These are phyloP conservation scores for Epirrhoe tristata DNA, from an alignment of 2,888 invertebrate genomes.

Conservation along the genomic window DNA sequence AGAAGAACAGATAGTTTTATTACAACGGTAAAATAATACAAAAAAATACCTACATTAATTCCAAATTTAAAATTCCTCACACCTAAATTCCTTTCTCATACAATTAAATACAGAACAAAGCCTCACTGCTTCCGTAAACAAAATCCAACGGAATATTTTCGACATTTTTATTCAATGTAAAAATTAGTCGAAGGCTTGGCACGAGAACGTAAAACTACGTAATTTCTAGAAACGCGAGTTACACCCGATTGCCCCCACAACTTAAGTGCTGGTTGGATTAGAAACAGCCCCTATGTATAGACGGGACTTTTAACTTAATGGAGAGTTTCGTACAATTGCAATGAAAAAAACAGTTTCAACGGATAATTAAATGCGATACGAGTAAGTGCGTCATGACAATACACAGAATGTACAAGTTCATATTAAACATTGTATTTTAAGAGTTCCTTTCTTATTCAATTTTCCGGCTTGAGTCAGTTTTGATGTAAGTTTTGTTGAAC, in stretches of 20 bases:
- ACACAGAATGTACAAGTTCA: no score
- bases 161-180: conserved; percentile 36
- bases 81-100: conserved; percentile 28
- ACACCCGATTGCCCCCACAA: conserved; percentile 79
- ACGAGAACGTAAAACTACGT: conserved; percentile 68
- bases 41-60: conserved; percentile 2
- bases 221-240: conserved; percentile 74
- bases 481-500: no score
- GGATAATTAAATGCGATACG: no score
- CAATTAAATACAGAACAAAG: conserved; percentile 30
- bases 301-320: conserved; percentile 33
- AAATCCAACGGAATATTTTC: conserved; percentile 26
- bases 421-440: no score
- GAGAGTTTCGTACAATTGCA: not conserved
- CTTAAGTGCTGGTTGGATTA: conserved; percentile 82
- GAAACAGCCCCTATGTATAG: conserved; percentile 70
- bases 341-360: conserved; percentile 15
- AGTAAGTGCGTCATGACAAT: no score
- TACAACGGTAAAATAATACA: not conserved
- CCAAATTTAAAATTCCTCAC: conserved; percentile 17
- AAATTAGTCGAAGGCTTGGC: conserved; percentile 50
- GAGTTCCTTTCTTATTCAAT: no score
- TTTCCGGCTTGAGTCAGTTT: no score
- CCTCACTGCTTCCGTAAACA: conserved; percentile 28
- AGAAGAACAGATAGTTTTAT: not conserved